Evolutionary conservation across 2,113 vertebrate species (phyloP), one percentile per base, ranked within the genome.

Genomic region (Syngnathus typhle): DNA sequence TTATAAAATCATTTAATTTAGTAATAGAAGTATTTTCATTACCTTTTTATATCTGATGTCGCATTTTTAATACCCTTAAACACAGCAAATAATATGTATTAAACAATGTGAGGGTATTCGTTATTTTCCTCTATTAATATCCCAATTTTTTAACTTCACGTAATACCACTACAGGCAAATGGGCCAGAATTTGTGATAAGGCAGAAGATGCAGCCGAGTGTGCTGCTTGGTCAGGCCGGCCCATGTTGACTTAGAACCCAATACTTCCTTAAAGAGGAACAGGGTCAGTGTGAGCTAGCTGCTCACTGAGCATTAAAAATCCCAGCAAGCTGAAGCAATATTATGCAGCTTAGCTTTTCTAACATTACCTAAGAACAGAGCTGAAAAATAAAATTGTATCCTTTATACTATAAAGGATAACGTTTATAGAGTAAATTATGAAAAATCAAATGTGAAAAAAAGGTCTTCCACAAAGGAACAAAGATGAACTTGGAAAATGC

Each of bases 231-330:
- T 88, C 83, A 88, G 85, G 78, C 86, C 72, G 65, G 76, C 83
- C 81, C 76, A 79, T 91, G 87, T 89, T 90, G 89, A 91, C 85
- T 88, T 82, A 89, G 77, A 91, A 92, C 87, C 83, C 84, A 91
- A 90, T 90, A 91, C 90, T 91, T 91, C 91, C 91, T 87, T 85
- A 76, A 84, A 75, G 79, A 85, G 87, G 85, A 89, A 85, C 80
- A 58, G 67, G 81, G 80, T 86, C 84, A 87, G 81, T 62, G 78
- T 68, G 79, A 77, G 85, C 86, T 78, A 81, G 84, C 86, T 80
- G 74, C 78, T 78, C 10, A 71, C 83, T 73, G 68, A 74, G 82
- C 77, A 76, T 71, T 72, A 74, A 80, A 80, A 84, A 77, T 72
- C 80, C 74, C 80, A 70, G 76, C 80, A 86, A 87, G 82, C 89